Evolutionary conservation across 2,888 invertebrate genomes (phyloP).

Genomic region (Carpatolechia fugitivella): DNA sequence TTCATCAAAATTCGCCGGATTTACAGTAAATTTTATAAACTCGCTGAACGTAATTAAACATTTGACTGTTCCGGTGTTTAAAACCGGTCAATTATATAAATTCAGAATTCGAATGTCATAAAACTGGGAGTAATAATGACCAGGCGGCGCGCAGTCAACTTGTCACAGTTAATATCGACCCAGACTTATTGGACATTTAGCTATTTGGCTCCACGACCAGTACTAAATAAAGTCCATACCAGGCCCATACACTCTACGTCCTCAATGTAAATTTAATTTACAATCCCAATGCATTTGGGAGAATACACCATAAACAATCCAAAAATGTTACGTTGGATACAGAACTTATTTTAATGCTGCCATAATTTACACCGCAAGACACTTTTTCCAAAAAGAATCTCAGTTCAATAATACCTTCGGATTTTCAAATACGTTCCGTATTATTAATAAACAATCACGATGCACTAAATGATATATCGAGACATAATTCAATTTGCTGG

Average conservation of each 20-base stretch:
- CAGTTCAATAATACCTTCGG: neutral
- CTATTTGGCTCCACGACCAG: constrained; percentile 42
- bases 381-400: constrained; percentile 5
- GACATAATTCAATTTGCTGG: constrained; percentile 9
- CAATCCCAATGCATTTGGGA: constrained; percentile 15
- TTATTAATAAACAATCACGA: constrained; percentile 3
- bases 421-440: neutral
- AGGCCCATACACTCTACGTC: constrained; percentile 19
- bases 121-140: constrained; percentile 71
- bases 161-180: constrained; percentile 68
- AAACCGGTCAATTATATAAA: constrained; percentile 66
- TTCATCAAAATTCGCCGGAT: neutral
- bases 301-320: constrained; percentile 17
- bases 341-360: constrained; percentile 5
- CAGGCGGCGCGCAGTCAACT: constrained; percentile 65
- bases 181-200: constrained; percentile 67
- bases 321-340: constrained; percentile 1
- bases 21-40: constrained; percentile 36
- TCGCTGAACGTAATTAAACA: constrained; percentile 48
- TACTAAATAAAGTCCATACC: constrained; percentile 35
- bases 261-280: constrained; percentile 34
- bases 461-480: constrained; percentile 4
- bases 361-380: constrained; percentile 9
- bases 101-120: constrained; percentile 66
- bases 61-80: constrained; percentile 49